Evolutionary conservation across 2,888 invertebrate species (phyloP).

Genomic region (Clistopyga incitator): DNA sequence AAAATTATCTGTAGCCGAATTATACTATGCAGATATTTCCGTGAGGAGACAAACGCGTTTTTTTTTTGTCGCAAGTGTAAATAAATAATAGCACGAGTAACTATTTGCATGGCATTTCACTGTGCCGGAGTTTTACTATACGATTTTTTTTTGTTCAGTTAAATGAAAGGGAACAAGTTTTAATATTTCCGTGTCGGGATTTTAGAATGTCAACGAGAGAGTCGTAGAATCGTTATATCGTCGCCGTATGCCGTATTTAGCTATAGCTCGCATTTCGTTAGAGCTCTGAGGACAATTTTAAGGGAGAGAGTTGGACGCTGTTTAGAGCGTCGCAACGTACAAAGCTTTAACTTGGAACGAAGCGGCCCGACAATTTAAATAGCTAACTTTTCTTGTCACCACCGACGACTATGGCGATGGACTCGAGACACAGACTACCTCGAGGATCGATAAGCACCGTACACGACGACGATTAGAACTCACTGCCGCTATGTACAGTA

Average conservation of each 20-base stretch:
- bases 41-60: not conserved
- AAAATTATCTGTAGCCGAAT: not conserved
- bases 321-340: not conserved
- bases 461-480: conserved; percentile 37
- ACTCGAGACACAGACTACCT: not conserved
- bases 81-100: not conserved
- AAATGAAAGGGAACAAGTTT: not conserved
- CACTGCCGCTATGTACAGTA: not conserved
- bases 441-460: conserved; percentile 49
- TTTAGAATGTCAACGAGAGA: not conserved
- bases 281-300: not conserved
- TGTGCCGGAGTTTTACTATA: not conserved
- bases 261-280: not conserved
- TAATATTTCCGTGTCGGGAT: not conserved
- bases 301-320: not conserved
- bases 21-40: too few relatives aligned
- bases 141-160: not conserved
- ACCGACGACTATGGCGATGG: conserved; percentile 53
- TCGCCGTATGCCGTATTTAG: not conserved
- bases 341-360: conserved; percentile 10
- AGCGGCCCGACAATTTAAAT: conserved; percentile 71
- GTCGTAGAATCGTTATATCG: not conserved
- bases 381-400: conserved; percentile 70
- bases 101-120: not conserved
- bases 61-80: not conserved